Percentiles rank a stretch among this genome's conserved stretches.
Conservation (phyloP, 2,113 vertebrate species). For the Anser brachyrhynchus region DNA sequence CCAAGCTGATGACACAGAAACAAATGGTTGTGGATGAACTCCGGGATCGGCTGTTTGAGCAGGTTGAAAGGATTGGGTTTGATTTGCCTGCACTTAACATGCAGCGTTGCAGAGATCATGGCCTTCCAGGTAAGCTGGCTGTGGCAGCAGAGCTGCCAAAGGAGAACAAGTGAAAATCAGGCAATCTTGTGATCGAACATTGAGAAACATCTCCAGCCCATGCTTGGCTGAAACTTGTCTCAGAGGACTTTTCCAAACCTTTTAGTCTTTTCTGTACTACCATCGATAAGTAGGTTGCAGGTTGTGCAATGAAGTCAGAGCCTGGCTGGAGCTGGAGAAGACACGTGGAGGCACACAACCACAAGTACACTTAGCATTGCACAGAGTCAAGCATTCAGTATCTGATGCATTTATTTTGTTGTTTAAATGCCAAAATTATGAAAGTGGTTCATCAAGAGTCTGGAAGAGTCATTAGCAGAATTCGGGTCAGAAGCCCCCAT, state of each 20-base stretch:
- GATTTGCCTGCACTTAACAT: constrained; percentile 86
- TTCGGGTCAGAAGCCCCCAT: neutral
- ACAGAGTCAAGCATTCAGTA: neutral
- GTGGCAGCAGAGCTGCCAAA: neutral
- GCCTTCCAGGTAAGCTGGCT: constrained; percentile 77
- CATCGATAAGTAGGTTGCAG: neutral
- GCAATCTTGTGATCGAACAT: neutral
- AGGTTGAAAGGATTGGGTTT: constrained; percentile 70
- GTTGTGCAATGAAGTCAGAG: neutral
- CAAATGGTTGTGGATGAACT: constrained; percentile 84
- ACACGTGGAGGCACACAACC: fast-evolving
- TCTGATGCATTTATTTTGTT: neutral
- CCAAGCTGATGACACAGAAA: constrained; percentile 83
- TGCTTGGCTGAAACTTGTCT: neutral
- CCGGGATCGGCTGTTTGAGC: constrained; percentile 81
- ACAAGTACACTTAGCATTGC: neutral
- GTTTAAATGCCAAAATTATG: neutral
- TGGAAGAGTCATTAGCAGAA: neutral
- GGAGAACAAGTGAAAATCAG: neutral
- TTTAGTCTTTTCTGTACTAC: neutral
- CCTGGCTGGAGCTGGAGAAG: neutral
- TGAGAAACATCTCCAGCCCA: neutral
- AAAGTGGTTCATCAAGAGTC: neutral
- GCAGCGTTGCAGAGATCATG: constrained; percentile 82
- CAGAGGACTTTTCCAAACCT: neutral